Evolutionary conservation across 2,888 invertebrate genomes (phyloP), one percentile per base, ranked within the genome.

Genomic region (Apodemia duryi): DNA sequence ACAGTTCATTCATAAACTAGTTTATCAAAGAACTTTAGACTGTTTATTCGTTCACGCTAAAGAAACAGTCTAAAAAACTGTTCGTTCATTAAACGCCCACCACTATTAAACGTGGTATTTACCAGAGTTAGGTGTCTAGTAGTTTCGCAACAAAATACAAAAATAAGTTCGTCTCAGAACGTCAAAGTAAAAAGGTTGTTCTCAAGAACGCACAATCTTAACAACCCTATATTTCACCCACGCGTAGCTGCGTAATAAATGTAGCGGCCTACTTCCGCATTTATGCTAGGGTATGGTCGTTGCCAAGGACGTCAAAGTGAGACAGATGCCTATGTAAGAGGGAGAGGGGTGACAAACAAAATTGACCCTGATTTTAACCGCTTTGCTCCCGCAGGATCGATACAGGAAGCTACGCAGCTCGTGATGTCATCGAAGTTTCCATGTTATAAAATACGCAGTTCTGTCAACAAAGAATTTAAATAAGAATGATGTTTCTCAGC

Each of bases 291-390:
- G 73, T 67, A 71, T 71, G 69, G 68, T 73, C 70, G 71, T 74
- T 75, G 76, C 74, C 78, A 83, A 79, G 78, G 81, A 73, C 77
- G 66, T 9, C 28, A 54, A 54, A 68, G 62, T 63, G 70, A 63
- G 74, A 72, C 35, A 57, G 43, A n/a, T 62, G 51, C 66, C 67
- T 68, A 46, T 7, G 70, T 63, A 52, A 52, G 69, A 75, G 54
- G 32, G 67, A 65, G 74, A 73, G 52, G 67, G 66, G 63, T 69
- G 71, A 68, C 69, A 74, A 75, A 74, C 74, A 75, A 74, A 69
- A 67, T 69, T 75, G 74, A 75, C 75, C 75, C 72, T 74, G 74
- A 71, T 68, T 66, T 71, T 72, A 70, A 66, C 61, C 67, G 65
- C 62, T 68, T 65, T 67, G 67, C 68, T 70, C 70, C 68, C 70